Percentiles rank a stretch among this genome's conserved stretches.
These are phyloP conservation scores for Campoplex nolae DNA, from an alignment of 2,888 invertebrate species.

Conservation along the genomic window DNA sequence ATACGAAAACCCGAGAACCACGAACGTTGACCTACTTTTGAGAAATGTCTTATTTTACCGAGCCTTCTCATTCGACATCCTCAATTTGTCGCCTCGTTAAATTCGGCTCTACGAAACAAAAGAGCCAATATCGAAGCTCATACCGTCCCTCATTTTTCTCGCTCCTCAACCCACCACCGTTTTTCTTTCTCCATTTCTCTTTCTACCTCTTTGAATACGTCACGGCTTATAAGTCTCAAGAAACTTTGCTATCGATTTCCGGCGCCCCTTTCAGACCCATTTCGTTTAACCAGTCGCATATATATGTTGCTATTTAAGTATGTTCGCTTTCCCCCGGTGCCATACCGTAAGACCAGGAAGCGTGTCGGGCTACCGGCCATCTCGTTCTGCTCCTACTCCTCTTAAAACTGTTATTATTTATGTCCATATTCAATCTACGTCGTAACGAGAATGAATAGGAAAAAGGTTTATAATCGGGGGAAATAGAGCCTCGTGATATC, in stretches of 20 bases:
- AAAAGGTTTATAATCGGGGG: neutral
- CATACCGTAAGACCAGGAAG: constrained; percentile 67
- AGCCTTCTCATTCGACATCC: constrained; percentile 23
- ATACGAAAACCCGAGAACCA: neutral
- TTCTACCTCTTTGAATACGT: constrained; percentile 56
- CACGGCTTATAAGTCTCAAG: constrained; percentile 64
- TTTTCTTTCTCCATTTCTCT: constrained; percentile 57
- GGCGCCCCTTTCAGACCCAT: constrained; percentile 40
- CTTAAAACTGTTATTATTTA: constrained; percentile 20
- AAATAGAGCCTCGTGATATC: neutral
- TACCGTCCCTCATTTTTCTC: constrained; percentile 44
- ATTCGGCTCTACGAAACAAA: constrained; percentile 30
- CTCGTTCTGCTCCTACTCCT: constrained; percentile 60
- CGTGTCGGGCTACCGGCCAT: constrained; percentile 64
- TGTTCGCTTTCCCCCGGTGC: constrained; percentile 62
- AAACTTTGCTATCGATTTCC: constrained; percentile 69
- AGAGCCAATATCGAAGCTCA: constrained; percentile 41
- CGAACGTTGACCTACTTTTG: neutral
- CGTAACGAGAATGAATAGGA: neutral
- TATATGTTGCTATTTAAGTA: constrained; percentile 21
- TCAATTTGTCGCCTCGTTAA: constrained; percentile 51
- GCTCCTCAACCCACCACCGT: constrained; percentile 60
- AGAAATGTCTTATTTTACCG: neutral
- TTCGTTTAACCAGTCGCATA: constrained; percentile 18
- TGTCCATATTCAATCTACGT: neutral